Evolutionary conservation across 2,113 vertebrate species (phyloP).

Genomic region (Aphyosemion australe): DNA sequence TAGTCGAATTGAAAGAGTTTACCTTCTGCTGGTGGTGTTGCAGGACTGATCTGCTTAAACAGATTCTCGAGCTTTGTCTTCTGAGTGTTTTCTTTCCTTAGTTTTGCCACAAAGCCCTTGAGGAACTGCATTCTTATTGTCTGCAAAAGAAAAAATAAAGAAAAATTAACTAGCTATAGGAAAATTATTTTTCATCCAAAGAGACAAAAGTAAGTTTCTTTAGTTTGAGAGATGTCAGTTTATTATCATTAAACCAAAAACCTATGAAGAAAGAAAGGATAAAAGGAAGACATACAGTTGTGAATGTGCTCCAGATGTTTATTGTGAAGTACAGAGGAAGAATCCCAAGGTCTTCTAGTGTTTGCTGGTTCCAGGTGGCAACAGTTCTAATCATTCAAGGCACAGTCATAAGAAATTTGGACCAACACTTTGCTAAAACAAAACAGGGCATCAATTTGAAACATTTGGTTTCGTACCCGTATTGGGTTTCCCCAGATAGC

Average conservation of each 20-base stretch:
- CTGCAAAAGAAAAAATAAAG: too few species aligned
- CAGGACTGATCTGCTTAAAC: too few species aligned
- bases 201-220: background rate
- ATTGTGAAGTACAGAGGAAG: background rate
- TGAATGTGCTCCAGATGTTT: background rate
- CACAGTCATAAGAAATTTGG: background rate
- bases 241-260: background rate
- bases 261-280: slow-evolving; percentile 44
- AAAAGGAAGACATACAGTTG: background rate
- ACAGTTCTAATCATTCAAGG: slow-evolving; percentile 29
- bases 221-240: background rate
- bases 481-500: slow-evolving; percentile 56
- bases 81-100: too few species aligned
- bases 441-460: background rate
- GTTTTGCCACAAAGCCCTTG: too few species aligned
- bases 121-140: too few species aligned
- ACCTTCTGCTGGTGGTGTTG: too few species aligned
- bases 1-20: too few species aligned
- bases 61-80: too few species aligned
- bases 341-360: background rate
- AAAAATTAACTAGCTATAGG: too few species aligned
- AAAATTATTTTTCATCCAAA: background rate
- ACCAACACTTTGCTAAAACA: slow-evolving; percentile 21
- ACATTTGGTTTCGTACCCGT: slow-evolving; percentile 42
- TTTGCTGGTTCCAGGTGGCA: background rate